Conservation (phyloP, 2,888 invertebrate species). For the Erpobdella octoculata region DNA sequence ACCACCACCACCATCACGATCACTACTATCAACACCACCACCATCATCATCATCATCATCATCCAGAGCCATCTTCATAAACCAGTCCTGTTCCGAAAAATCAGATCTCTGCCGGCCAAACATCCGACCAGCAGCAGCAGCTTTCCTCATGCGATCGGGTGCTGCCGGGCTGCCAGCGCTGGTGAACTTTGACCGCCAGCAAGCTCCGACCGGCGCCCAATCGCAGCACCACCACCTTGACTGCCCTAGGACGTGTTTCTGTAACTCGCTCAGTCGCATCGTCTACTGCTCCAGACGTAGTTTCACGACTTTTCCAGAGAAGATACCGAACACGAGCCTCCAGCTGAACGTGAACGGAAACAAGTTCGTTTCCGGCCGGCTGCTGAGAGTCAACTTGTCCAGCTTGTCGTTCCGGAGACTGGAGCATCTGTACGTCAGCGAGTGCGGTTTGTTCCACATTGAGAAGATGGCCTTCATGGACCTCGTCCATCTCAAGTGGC, state of each 20-base stretch:
- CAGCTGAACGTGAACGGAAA: slow-evolving; percentile 49
- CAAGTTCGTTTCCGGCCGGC: slow-evolving; percentile 41
- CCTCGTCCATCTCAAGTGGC: slow-evolving; percentile 45
- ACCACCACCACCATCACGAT: not conserved
- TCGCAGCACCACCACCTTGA: not conserved
- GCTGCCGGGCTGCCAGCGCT: not conserved
- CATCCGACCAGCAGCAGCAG: not conserved
- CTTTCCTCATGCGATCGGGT: not conserved
- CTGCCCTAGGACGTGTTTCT: slow-evolving; percentile 49
- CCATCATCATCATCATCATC: not conserved
- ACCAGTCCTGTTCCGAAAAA: not conserved
- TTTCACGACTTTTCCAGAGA: slow-evolving; percentile 44
- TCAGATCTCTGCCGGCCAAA: not conserved
- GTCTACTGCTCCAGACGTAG: slow-evolving; percentile 47
- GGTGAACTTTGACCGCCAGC: not conserved
- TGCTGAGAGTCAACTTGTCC: slow-evolving; percentile 42
- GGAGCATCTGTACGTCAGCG: slow-evolving; percentile 47
- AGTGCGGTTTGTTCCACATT: slow-evolving; percentile 47
- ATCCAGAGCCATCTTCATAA: not conserved
- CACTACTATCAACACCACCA: not conserved
- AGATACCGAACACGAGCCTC: slow-evolving; percentile 45
- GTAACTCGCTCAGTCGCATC: slow-evolving; percentile 45
- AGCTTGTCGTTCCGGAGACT: slow-evolving; percentile 38
- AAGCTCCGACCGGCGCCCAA: not conserved
- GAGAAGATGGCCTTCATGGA: slow-evolving; percentile 45